A percentile compares a stretch with the other conserved stretches of the same genome.
phyloP scores from a whole-genome alignment of 2,797 vertebrate species.

The Pyrocephalus nanus region DNA sequence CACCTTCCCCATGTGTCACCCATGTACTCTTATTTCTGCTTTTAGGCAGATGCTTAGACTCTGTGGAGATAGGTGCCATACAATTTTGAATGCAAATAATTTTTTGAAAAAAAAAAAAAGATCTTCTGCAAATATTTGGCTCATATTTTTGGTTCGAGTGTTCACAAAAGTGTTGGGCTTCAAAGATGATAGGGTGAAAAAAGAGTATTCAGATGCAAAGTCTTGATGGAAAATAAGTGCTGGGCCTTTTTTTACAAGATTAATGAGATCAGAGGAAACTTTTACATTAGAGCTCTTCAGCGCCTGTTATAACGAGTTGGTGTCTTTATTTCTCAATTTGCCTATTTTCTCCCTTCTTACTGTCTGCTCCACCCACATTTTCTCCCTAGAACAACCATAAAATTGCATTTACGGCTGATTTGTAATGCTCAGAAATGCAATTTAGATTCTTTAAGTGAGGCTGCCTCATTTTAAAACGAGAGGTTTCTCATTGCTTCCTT shows the following conservation, averaged over 20 bases:
- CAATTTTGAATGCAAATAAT: background rate
- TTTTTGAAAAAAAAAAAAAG: background rate
- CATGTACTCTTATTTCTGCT: background rate
- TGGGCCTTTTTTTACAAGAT: background rate
- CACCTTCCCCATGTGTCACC: background rate
- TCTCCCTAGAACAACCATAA: constrained; percentile 26
- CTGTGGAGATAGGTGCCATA: rapidly evolving
- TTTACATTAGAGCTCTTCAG: background rate
- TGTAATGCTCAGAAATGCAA: constrained; percentile 21
- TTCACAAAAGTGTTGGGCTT: background rate
- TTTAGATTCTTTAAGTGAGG: background rate
- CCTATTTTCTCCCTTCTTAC: constrained; percentile 12
- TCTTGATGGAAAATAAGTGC: background rate
- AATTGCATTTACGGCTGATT: constrained; percentile 47
- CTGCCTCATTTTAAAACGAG: background rate
- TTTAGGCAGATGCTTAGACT: background rate
- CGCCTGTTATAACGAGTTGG: background rate
- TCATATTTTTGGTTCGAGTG: background rate
- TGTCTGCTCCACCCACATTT: constrained; percentile 26
- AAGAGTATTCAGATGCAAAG: background rate
- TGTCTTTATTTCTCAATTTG: constrained; percentile 34
- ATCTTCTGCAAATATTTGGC: background rate
- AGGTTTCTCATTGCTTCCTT: background rate
- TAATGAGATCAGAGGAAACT: background rate
- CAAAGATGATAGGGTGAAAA: background rate